Conservation (phyloP, 2,888 invertebrate genomes). For the Rhopalosiphum nymphaeae region DNA sequence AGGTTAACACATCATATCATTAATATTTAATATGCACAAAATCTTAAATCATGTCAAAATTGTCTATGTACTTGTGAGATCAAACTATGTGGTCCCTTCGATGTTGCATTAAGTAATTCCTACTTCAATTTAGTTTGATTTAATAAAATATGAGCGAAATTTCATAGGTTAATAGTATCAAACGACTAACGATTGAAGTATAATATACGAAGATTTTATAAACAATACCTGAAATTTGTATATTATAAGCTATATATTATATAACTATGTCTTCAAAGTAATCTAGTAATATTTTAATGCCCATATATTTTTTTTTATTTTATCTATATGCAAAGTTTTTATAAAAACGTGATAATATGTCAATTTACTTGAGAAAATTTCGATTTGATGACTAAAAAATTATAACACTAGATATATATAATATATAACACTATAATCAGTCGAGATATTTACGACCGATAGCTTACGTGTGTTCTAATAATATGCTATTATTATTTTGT, state of each 20-base stretch:
- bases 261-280: neutral
- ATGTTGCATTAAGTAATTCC: neutral
- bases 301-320: neutral
- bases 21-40: neutral
- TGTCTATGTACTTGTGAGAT: neutral
- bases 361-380: conserved; percentile 14
- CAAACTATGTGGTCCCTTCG: neutral
- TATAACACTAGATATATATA: neutral
- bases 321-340: conserved; percentile 35
- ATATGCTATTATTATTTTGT: conserved; percentile 3
- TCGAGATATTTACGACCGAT: conserved; percentile 29
- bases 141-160: neutral
- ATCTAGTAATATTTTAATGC: neutral
- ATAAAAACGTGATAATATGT: conserved; percentile 46
- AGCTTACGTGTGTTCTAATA: neutral
- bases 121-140: neutral
- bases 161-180: neutral
- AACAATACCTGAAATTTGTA: neutral
- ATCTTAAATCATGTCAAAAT: neutral
- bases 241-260: neutral
- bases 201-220: neutral
- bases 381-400: neutral
- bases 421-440: neutral
- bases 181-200: neutral
- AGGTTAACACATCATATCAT: neutral